A percentile compares a stretch with the other conserved stretches of the same genome.
Evolutionary conservation across 2,888 invertebrate genomes (phyloP).

Genomic region (Chymomyza amoena): DNA sequence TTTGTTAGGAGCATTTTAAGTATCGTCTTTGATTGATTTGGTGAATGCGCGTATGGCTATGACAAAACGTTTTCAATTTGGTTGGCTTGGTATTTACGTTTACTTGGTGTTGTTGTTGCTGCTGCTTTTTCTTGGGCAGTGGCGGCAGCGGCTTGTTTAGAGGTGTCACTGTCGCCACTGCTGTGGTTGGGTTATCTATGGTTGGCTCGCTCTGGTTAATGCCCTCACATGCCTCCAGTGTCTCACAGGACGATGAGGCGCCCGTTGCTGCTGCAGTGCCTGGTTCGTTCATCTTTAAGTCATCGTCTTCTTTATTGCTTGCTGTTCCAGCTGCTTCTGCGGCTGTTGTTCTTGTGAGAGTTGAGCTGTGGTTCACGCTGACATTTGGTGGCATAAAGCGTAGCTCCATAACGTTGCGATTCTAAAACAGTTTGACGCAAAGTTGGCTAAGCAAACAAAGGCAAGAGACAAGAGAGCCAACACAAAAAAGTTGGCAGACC

Average conservation of each 20-base stretch:
- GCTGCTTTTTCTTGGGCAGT: constrained; percentile 61
- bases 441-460: constrained; percentile 31
- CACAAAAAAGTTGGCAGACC: not conserved
- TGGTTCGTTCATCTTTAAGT: not conserved
- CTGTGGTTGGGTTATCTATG: constrained; percentile 12
- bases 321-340: constrained; percentile 30
- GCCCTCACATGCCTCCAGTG: constrained; percentile 72
- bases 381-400: constrained; percentile 74
- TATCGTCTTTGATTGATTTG: not conserved
- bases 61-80: constrained; percentile 27
- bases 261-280: constrained; percentile 34
- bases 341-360: constrained; percentile 12
- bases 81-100: constrained; percentile 46
- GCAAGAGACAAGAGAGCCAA: not conserved
- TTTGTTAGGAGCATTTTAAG: not conserved
- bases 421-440: constrained; percentile 78
- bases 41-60: constrained; percentile 6
- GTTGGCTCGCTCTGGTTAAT: constrained; percentile 33
- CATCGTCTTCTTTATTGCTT: constrained; percentile 24
- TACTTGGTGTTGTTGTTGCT: constrained; percentile 42
- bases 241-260: constrained; percentile 75
- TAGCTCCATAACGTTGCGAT: constrained; percentile 78
- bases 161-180: constrained; percentile 30
- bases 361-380: constrained; percentile 29
- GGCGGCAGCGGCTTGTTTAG: constrained; percentile 73